A percentile compares a stretch with the other conserved stretches of the same genome.
These are phyloP conservation scores for Andrena cerasifolii DNA, from an alignment of 1,140 invertebrate genomes.

Conservation along the genomic window DNA sequence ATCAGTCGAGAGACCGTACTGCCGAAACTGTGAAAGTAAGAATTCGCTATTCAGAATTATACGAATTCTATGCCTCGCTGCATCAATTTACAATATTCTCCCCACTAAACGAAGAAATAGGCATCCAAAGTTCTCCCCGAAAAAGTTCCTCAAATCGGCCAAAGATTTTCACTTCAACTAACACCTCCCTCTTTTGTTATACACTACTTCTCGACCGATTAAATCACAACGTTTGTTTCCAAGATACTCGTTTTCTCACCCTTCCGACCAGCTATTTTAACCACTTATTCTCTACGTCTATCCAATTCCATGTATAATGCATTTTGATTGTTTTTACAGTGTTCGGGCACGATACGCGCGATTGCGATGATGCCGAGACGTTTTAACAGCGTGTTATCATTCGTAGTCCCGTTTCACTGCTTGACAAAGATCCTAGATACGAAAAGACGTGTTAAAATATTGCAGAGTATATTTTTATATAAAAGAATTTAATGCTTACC, in stretches of 20 bases:
- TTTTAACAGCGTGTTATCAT: conserved; percentile 57
- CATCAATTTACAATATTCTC: conserved; percentile 9
- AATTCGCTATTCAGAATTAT: conserved; percentile 10
- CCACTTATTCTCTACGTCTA: not conserved
- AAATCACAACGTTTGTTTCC: not conserved
- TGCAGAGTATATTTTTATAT: conserved; percentile 60
- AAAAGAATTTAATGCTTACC: conserved; percentile 37
- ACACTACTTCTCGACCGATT: not conserved
- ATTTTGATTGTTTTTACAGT: conserved; percentile 54
- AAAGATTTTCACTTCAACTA: conserved; percentile 30
- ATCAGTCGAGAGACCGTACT: conserved; percentile 90
- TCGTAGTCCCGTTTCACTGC: conserved; percentile 34
- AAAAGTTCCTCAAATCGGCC: conserved; percentile 8
- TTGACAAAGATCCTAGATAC: conserved; percentile 49
- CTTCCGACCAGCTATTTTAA: conserved; percentile 12
- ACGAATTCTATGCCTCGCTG: not conserved
- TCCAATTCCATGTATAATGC: conserved; percentile 23
- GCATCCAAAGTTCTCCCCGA: conserved; percentile 37
- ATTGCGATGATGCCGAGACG: conserved; percentile 64
- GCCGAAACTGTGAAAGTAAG: conserved; percentile 95
- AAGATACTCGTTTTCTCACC: not conserved
- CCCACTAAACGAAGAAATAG: conserved; percentile 67
- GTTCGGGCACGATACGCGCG: conserved; percentile 63
- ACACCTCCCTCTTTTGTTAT: not conserved
- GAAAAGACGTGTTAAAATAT: conserved; percentile 59